Evolutionary conservation across 2,113 vertebrate genomes (phyloP).

Genomic region (Nettapus auritus): DNA sequence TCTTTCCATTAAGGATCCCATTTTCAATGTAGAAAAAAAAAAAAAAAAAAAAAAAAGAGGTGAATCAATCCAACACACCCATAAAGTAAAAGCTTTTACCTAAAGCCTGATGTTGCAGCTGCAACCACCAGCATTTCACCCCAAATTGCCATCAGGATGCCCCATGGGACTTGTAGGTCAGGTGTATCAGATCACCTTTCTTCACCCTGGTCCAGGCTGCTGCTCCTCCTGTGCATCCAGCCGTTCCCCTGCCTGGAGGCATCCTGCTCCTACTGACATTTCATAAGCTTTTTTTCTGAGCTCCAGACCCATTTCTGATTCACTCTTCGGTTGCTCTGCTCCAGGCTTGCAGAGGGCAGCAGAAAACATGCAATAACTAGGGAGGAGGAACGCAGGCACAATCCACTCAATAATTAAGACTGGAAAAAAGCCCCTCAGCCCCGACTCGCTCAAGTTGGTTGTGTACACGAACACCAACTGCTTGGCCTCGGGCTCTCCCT

Average conservation of each 20-base stretch:
- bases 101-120: background rate
- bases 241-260: background rate
- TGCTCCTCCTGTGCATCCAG: background rate
- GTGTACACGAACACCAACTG: constrained; percentile 32
- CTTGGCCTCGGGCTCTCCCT: constrained; percentile 26
- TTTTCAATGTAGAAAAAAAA: background rate
- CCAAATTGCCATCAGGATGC: background rate
- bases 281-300: background rate
- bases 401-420: background rate
- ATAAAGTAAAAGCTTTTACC: background rate
- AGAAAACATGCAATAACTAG: background rate
- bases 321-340: background rate
- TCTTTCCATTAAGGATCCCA: background rate
- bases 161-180: background rate
- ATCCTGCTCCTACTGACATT: rapidly evolving
- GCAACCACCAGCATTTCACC: background rate
- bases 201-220: background rate
- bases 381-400: background rate
- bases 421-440: background rate
- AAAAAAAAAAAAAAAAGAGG: background rate
- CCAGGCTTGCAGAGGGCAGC: background rate
- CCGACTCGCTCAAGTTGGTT: background rate
- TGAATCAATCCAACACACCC: background rate
- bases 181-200: background rate
- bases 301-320: background rate